Evolutionary conservation across 2,888 invertebrate genomes (phyloP).

Genomic region (Hylaea fasciaria): DNA sequence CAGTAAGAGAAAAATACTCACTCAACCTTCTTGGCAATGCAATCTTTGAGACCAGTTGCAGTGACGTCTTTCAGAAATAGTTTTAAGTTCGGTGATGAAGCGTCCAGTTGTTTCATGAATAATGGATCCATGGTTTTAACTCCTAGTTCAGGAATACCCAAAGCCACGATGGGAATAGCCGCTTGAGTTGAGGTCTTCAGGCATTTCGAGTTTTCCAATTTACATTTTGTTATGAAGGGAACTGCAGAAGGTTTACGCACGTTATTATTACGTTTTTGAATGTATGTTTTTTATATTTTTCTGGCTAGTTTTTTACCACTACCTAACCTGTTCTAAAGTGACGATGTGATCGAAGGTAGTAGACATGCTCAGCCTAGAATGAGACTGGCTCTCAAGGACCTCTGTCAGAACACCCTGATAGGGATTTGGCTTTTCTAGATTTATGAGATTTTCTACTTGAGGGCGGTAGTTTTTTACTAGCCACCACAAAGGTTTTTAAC

Average conservation of each 20-base stretch:
- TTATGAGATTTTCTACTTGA: no score
- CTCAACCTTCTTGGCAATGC: slow-evolving; percentile 55
- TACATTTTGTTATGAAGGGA: slow-evolving; percentile 54
- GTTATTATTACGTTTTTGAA: background rate
- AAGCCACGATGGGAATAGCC: slow-evolving; percentile 40
- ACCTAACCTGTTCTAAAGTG: no score
- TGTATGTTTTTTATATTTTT: no score
- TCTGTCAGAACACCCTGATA: no score
- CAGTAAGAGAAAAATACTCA: slow-evolving; percentile 47
- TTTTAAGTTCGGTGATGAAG: slow-evolving; percentile 49
- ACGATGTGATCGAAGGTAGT: no score
- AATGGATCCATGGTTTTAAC: slow-evolving; percentile 57
- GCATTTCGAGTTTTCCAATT: slow-evolving; percentile 47
- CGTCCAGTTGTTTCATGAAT: slow-evolving; percentile 52
- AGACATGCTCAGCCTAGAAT: no score
- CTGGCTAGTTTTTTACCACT: no score
- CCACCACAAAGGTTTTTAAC: no score
- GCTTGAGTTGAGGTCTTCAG: slow-evolving; percentile 46
- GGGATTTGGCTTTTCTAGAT: no score
- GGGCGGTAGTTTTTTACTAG: no score
- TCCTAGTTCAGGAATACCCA: slow-evolving; percentile 49
- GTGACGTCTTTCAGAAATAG: slow-evolving; percentile 51
- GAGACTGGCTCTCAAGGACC: no score
- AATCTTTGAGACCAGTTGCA: slow-evolving; percentile 56
- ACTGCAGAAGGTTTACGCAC: slow-evolving; percentile 40